These are phyloP conservation scores for Pseudomyrmex sp. DNA, from an alignment of 1,140 invertebrate genomes.

Conservation along the genomic window DNA sequence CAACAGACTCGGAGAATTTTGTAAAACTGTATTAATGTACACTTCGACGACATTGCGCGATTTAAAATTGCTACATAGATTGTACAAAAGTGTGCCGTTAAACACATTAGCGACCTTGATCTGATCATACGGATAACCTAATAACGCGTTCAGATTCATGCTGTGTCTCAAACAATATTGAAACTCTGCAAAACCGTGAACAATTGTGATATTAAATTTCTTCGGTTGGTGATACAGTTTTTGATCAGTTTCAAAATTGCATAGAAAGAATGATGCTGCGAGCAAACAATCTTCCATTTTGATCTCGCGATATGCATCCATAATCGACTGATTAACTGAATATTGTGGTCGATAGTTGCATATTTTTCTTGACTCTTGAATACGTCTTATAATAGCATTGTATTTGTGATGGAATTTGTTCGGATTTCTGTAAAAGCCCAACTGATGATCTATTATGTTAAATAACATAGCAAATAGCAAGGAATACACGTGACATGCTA, in stretches of 20 bases:
- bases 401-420: conserved; percentile 73
- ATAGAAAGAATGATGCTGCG: conserved; percentile 86
- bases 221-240: conserved; percentile 87
- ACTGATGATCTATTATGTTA: conserved; percentile 87
- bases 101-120: conserved; percentile 87
- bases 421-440: conserved; percentile 72
- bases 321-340: conserved; percentile 45
- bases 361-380: conserved; percentile 28
- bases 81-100: conserved; percentile 91
- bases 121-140: conserved; percentile 86
- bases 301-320: conserved; percentile 71
- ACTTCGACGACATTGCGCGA: conserved; percentile 84
- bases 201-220: conserved; percentile 86
- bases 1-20: conserved; percentile 85
- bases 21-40: conserved; percentile 85
- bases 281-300: conserved; percentile 87
- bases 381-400: conserved; percentile 21
- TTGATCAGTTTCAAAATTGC: conserved; percentile 88
- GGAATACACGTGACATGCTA: conserved; percentile 86
- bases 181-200: conserved; percentile 91
- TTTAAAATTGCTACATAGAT: conserved; percentile 87
- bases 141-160: conserved; percentile 88
- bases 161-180: conserved; percentile 88
- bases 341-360: conserved; percentile 28
- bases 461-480: conserved; percentile 88